These are phyloP conservation scores for Cassiopea xamachana DNA, from an alignment of 30 jellyfish, hydroid and myxozoan genomes.

Conservation along the genomic window DNA sequence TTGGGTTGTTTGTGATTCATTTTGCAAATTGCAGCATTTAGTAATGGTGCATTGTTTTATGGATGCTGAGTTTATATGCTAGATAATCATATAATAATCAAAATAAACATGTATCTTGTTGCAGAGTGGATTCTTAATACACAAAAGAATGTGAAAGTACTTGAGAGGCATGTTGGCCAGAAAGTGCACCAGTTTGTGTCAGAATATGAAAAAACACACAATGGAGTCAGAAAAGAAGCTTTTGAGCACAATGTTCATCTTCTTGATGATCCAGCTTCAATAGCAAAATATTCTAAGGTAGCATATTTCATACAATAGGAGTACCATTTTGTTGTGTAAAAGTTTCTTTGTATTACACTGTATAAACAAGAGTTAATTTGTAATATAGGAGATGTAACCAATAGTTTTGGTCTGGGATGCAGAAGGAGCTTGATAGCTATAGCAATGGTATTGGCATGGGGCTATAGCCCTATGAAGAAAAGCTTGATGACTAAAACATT, in stretches of 20 bases:
- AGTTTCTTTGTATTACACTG: too few relatives aligned
- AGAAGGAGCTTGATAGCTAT: too few relatives aligned
- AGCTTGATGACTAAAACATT: too few relatives aligned
- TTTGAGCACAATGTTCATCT: slow-evolving; percentile 58
- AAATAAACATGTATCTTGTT: not conserved
- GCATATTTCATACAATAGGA: not conserved
- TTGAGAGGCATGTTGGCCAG: slow-evolving; percentile 73
- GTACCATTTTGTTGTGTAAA: not conserved
- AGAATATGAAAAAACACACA: slow-evolving; percentile 22
- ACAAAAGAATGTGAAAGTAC: slow-evolving; percentile 47
- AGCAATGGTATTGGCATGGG: too few relatives aligned
- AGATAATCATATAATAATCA: not conserved
- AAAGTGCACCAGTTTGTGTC: slow-evolving; percentile 46
- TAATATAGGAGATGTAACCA: too few relatives aligned
- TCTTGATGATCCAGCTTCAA: slow-evolving; percentile 16
- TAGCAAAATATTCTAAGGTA: slow-evolving; percentile 52
- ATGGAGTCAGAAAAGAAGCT: not conserved
- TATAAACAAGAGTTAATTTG: too few relatives aligned
- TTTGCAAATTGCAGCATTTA: too few relatives aligned
- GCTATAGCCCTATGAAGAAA: too few relatives aligned
- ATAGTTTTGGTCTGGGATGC: too few relatives aligned
- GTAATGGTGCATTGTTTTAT: too few relatives aligned
- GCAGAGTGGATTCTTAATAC: slow-evolving; percentile 79
- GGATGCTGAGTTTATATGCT: not conserved
- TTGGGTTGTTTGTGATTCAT: too few relatives aligned